A percentile compares a stretch with the other conserved stretches of the same genome.
These are phyloP conservation scores for Rhinolophus sinicus DNA, from an alignment of 2,113 vertebrate species.

Conservation along the genomic window DNA sequence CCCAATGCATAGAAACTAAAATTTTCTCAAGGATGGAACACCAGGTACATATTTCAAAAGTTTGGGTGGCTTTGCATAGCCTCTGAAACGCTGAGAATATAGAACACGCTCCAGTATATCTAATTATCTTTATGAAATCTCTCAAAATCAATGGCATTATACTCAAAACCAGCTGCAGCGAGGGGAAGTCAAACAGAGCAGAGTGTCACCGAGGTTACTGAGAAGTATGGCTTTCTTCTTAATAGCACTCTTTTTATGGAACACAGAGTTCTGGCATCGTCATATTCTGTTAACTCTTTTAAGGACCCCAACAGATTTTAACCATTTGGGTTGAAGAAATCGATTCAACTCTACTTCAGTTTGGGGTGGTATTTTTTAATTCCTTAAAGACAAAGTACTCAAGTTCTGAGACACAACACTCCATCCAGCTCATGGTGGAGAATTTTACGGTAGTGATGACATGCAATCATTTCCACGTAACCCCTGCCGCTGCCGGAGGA, in stretches of 20 bases:
- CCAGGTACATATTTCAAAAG: conserved; percentile 68
- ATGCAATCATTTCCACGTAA: not conserved
- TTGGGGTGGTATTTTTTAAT: not conserved
- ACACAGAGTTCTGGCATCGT: conserved; percentile 57
- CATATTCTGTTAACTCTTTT: conserved; percentile 68
- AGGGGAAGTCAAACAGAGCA: conserved; percentile 69
- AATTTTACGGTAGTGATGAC: not conserved
- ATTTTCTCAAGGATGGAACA: conserved; percentile 58
- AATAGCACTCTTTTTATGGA: conserved; percentile 71
- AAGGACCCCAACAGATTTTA: conserved; percentile 50
- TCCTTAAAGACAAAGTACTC: not conserved
- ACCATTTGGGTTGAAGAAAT: conserved; percentile 48
- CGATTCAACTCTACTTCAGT: not conserved
- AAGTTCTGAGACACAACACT: not conserved
- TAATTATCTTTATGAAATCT: conserved; percentile 82
- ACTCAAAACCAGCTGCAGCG: conserved; percentile 62
- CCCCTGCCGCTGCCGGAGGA: not conserved
- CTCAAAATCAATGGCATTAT: conserved; percentile 79
- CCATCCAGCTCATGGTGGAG: rapidly evolving
- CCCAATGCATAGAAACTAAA: not conserved
- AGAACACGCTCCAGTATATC: conserved; percentile 70
- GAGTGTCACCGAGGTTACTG: conserved; percentile 56
- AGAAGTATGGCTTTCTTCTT: conserved; percentile 52
- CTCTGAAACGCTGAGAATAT: conserved; percentile 71
- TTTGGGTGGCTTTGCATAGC: conserved; percentile 71